These are phyloP conservation scores for Oplegnathus fasciatus DNA, from an alignment of 2,113 vertebrate species.

Conservation along the genomic window DNA sequence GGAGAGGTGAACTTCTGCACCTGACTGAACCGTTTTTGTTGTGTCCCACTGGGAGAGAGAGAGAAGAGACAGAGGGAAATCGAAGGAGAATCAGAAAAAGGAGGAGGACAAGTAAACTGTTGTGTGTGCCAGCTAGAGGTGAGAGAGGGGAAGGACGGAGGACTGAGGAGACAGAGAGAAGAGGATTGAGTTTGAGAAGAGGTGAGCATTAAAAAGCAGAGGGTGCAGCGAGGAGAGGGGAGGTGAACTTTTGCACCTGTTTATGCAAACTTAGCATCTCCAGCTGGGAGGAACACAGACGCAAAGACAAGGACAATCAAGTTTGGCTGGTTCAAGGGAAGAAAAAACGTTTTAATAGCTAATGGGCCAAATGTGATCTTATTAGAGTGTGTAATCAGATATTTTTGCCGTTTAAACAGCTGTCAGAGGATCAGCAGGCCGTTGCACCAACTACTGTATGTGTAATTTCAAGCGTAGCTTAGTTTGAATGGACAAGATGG, in stretches of 20 bases:
- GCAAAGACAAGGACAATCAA: slow-evolving; percentile 35
- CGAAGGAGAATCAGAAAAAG: slow-evolving; percentile 20
- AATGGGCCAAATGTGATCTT: slow-evolving; percentile 19
- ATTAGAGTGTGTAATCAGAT: slow-evolving; percentile 9
- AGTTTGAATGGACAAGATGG: neutral
- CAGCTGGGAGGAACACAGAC: slow-evolving; percentile 31
- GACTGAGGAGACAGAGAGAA: neutral
- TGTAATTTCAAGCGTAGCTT: neutral
- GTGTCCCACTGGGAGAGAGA: slow-evolving; percentile 41
- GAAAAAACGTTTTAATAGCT: neutral
- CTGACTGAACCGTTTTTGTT: slow-evolving; percentile 16
- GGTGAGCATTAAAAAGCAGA: neutral
- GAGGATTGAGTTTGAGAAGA: neutral
- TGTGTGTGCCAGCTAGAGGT: slow-evolving; percentile 20
- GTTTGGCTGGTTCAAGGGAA: slow-evolving; percentile 1
- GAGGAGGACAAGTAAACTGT: slow-evolving; percentile 4
- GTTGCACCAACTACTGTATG: neutral
- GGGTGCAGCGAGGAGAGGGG: neutral
- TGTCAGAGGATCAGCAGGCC: neutral
- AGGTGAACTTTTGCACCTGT: slow-evolving; percentile 51
- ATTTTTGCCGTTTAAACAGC: neutral
- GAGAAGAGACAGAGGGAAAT: slow-evolving; percentile 10
- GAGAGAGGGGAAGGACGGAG: slow-evolving; percentile 10
- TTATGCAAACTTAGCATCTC: slow-evolving; percentile 42
- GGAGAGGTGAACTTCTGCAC: slow-evolving; percentile 47